phyloP scores from a whole-genome alignment of 2,113 vertebrate species.

The Australoheros scitulus region DNA sequence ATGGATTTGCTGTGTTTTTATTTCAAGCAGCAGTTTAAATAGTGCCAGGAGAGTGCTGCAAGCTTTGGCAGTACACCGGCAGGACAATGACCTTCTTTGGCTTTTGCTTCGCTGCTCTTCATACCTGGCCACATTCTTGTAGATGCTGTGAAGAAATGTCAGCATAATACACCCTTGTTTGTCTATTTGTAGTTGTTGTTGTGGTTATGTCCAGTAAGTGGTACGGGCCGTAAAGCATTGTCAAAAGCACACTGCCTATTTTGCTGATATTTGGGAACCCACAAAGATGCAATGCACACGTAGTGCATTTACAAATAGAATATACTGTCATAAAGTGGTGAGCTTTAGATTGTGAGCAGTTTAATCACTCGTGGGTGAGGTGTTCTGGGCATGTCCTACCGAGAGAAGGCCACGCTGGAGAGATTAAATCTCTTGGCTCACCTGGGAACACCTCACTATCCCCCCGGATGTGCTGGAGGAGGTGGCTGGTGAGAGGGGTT shows the following conservation, averaged over 20 bases:
- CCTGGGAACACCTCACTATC: too few species aligned
- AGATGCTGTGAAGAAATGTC: neutral
- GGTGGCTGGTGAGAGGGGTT: too few species aligned
- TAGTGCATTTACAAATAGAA: neutral
- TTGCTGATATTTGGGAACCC: neutral
- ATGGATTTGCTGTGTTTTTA: neutral
- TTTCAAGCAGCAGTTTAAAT: neutral
- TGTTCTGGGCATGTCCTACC: too few species aligned
- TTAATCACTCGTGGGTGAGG: too few species aligned
- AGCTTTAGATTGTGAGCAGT: too few species aligned
- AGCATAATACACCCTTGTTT: neutral
- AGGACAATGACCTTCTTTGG: neutral
- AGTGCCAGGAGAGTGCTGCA: neutral
- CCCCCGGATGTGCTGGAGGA: too few species aligned
- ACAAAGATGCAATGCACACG: neutral
- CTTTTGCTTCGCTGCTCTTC: neutral
- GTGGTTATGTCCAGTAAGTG: neutral
- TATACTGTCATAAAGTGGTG: neutral
- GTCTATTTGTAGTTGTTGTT: neutral
- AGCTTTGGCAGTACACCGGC: neutral
- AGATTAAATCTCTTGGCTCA: too few species aligned
- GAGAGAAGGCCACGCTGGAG: too few species aligned
- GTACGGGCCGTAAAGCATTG: neutral
- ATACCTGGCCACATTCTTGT: neutral
- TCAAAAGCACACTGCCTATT: neutral